phyloP scores from a whole-genome alignment of 2,888 invertebrate species.

The Aspidiotus rigidus region DNA sequence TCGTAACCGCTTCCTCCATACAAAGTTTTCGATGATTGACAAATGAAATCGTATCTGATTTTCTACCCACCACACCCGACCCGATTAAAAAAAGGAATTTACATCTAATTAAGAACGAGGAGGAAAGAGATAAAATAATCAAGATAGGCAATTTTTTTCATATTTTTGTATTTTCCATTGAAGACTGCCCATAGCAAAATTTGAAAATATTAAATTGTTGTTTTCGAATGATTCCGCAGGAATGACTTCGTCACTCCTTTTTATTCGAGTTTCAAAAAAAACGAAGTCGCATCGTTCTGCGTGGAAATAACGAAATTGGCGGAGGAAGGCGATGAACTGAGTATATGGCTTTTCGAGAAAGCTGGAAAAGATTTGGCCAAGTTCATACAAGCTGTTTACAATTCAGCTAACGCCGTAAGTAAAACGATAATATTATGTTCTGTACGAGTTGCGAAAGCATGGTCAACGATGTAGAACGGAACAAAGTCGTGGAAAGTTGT shows the following conservation, averaged over 20 bases:
- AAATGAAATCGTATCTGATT: no score
- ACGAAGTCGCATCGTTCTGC: constrained; percentile 64
- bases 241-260: constrained; percentile 59
- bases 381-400: constrained; percentile 55
- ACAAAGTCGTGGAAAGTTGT: background rate
- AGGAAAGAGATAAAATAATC: no score
- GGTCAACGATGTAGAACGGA: no score
- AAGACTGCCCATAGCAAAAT: constrained; percentile 8
- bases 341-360: constrained; percentile 58
- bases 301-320: constrained; percentile 61
- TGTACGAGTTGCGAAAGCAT: no score
- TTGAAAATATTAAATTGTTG: background rate
- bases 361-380: constrained; percentile 58
- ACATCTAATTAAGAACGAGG: no score
- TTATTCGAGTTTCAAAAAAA: constrained; percentile 74
- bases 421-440: background rate
- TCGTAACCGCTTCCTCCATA: no score
- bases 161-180: background rate
- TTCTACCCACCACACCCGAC: no score
- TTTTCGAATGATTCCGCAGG: constrained; percentile 37
- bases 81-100: no score
- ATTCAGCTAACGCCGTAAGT: constrained; percentile 51
- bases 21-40: no score
- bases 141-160: no score
- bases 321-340: constrained; percentile 61